A percentile compares a stretch with the other conserved stretches of the same genome.
Evolutionary conservation across 2,113 vertebrate species (phyloP).

Genomic region (Gopherus flavomarginatus): DNA sequence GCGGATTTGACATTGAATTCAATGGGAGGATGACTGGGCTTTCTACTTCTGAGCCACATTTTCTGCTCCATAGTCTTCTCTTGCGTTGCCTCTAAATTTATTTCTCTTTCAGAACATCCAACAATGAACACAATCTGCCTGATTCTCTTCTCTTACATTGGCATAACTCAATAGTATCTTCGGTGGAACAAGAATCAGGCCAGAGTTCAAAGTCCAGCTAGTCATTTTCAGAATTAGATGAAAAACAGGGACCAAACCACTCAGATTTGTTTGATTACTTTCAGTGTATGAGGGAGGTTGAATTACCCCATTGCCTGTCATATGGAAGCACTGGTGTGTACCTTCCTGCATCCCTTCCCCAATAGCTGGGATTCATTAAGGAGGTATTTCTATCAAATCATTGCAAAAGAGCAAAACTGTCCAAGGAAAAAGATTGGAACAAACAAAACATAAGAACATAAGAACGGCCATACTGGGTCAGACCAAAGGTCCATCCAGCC

Average conservation of each 20-base stretch:
- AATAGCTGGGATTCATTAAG: not conserved
- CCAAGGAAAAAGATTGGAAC: not conserved
- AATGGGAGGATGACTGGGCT: not conserved
- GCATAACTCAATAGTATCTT: not conserved
- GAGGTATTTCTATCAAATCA: not conserved
- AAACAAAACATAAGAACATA: not conserved
- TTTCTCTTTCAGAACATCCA: not conserved
- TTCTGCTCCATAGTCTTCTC: not conserved
- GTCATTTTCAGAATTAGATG: not conserved
- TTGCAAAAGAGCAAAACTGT: not conserved
- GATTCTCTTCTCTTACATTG: not conserved
- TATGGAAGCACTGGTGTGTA: not conserved
- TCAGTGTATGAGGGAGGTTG: not conserved
- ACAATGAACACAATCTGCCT: not conserved
- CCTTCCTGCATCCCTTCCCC: not conserved
- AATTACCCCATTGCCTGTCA: not conserved
- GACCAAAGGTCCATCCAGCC: no score
- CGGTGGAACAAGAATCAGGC: not conserved
- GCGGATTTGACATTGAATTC: not conserved
- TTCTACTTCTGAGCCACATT: not conserved
- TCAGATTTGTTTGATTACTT: not conserved
- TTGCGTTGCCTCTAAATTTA: not conserved
- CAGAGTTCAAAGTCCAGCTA: not conserved
- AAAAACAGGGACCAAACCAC: not conserved
- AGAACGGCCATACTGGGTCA: no score